Conservation (phyloP, 2,113 vertebrate species). For the Tauraco erythrolophus region DNA sequence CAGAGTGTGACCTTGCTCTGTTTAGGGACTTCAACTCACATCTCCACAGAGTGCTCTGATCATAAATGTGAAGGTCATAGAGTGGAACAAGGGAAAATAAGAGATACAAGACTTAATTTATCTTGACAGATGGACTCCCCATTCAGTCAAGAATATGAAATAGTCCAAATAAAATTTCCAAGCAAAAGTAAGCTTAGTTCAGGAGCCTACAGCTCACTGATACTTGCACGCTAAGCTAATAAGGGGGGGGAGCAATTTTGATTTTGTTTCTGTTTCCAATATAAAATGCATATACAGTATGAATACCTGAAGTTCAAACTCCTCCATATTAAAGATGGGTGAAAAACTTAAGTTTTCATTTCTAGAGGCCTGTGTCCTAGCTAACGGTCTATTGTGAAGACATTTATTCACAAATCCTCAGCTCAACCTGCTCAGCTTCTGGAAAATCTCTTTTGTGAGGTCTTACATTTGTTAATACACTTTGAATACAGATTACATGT, state of each 20-base stretch:
- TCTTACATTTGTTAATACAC: not conserved
- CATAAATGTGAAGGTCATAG: not conserved
- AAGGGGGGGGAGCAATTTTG: not conserved
- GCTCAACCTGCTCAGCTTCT: not conserved
- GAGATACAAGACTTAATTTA: not conserved
- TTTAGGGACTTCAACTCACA: not conserved
- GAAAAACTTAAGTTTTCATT: not conserved
- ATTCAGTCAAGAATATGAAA: not conserved
- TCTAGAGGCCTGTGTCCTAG: not conserved
- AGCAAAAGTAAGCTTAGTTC: not conserved
- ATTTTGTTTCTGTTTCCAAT: not conserved
- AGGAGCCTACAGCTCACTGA: not conserved
- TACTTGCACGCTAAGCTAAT: not conserved
- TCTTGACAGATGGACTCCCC: not conserved
- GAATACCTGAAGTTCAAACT: not conserved
- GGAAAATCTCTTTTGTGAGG: not conserved
- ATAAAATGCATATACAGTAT: not conserved
- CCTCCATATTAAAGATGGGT: fast-evolving
- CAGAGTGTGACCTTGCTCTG: not conserved
- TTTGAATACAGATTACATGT: not conserved
- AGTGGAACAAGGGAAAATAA: not conserved
- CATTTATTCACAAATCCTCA: not conserved
- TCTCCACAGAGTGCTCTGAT: not conserved
- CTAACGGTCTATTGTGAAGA: not conserved
- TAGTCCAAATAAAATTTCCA: not conserved